Percentiles rank a stretch among this genome's conserved stretches.
Conservation (phyloP, 2,113 vertebrate genomes). For the cat (Felis catus) region F.catus_Fca126_mat1.0 CM031415.1:194858001-194858500, state of each 20-base stretch:
- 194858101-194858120: neutral
- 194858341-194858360: neutral
- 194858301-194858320: neutral
- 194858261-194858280: too few relatives aligned
- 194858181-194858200: neutral
- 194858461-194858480: neutral
- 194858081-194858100: neutral
- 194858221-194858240: neutral
- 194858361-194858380: neutral
- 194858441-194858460: neutral
- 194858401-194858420: neutral
- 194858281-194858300: neutral
- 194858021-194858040: neutral
- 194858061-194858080: neutral
- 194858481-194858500: neutral
- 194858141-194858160: neutral
- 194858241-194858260: neutral
- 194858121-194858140: neutral
- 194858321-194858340: neutral
- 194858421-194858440: neutral
- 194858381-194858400: neutral
- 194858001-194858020: neutral
- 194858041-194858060: neutral
- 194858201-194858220: neutral
- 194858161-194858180: neutral